Evolutionary conservation across 2,888 invertebrate species (phyloP).

Genomic region (Therioaphis trifolii): DNA sequence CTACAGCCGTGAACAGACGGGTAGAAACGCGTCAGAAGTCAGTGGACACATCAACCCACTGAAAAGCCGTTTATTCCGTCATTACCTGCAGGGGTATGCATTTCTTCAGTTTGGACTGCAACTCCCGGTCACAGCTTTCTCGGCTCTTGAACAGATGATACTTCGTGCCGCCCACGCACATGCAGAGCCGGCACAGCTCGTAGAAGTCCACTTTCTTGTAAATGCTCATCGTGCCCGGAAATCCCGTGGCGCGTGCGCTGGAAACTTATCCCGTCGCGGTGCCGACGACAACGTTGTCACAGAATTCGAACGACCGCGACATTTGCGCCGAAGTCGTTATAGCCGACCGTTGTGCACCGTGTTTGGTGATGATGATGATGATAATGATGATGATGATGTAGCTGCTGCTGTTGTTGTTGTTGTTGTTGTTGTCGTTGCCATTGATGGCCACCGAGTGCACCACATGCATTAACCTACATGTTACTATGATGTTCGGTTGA

Average conservation of each 20-base stretch:
- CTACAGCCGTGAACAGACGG: too few relatives aligned
- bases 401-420: constrained; percentile 23
- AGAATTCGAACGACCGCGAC: constrained; percentile 38
- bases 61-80: too few relatives aligned
- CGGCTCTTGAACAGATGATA: constrained; percentile 75
- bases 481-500: background rate
- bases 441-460: constrained; percentile 38
- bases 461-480: constrained; percentile 30
- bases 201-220: constrained; percentile 79
- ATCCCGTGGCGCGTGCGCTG: too few relatives aligned
- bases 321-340: constrained; percentile 19
- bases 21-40: too few relatives aligned
- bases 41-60: too few relatives aligned
- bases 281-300: background rate
- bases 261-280: too few relatives aligned
- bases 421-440: constrained; percentile 27
- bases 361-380: too few relatives aligned
- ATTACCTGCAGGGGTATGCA: constrained; percentile 75
- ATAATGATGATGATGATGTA: background rate
- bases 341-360: too few relatives aligned
- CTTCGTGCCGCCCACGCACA: constrained; percentile 76
- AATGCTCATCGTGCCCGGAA: constrained; percentile 73
- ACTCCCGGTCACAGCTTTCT: constrained; percentile 75
- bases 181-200: constrained; percentile 78
- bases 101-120: constrained; percentile 76